Base-by-base conservation (phyloP, 2,113 vertebrate species). In the Ascaphus truei region DNA sequence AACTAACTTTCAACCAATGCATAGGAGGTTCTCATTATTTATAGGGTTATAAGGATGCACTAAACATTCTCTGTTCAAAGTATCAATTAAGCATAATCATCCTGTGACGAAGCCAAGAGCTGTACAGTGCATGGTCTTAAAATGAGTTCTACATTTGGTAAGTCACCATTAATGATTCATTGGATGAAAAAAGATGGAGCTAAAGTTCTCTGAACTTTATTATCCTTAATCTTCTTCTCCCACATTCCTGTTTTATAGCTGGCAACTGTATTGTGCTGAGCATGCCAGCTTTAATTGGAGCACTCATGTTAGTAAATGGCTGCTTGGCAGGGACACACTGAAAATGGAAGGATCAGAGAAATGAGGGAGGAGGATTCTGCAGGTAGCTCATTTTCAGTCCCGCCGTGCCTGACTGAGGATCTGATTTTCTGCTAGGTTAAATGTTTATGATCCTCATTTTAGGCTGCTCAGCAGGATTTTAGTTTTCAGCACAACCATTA, bases 151-250 rank as follows among this genome's bases (percentile, higher is more conserved):
- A 71, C 60, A 71, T 52, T 71, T 71, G 67, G 67, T 57, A 71
- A 71, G 61, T 71, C 67, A 71, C 45, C 45, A 41, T 57, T 71
- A 71, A 71, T 71, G 60, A 71, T 61, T 71, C 67, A 71, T 33
- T 26, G 56, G 57, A 34, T 51, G 50, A 69, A 69, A 71, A 57
- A 22, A 33, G 55, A 71, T 48, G 57, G 37, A 52, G 43, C 31
- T 39, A 52, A 60, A 71, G 67, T 56, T 71, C 61, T 51, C 57
- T 52, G 52, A 60, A 71, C 47, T 60, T 48, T 71, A 71, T 61
- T 71, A 71, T 71, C 45, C 31, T 57, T 71, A 71, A 71, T 71
- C 45, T 71, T 71, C 45, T 71, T 71, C 67, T 36, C 57, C 65
- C 57, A 47, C 67, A 56, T 47, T 71, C 57, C 67, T 61, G 67